A percentile compares a stretch with the other conserved stretches of the same genome.
Conservation (phyloP, 2,888 invertebrate species). For the Sclerodermus sp. region DNA sequence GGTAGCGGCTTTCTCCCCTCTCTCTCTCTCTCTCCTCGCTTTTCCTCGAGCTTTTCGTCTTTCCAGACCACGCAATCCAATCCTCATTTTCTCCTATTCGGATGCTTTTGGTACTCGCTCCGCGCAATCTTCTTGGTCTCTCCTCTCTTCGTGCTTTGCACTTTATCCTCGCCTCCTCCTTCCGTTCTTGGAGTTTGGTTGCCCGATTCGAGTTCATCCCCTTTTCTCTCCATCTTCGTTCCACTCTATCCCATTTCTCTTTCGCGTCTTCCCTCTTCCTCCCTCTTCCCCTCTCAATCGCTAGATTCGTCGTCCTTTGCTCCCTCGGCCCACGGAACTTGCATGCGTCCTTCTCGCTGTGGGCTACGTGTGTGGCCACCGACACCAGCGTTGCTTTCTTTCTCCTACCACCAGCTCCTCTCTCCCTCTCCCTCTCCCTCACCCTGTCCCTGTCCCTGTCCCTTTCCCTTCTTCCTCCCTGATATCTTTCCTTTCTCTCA, state of each 20-base stretch:
- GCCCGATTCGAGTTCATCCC: background rate
- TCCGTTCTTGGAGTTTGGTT: background rate
- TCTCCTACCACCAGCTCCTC: too few species aligned
- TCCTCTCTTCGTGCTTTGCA: background rate
- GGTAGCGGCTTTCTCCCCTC: slow-evolving; percentile 1
- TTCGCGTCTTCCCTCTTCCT: background rate
- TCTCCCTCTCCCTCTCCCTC: background rate
- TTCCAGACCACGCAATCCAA: background rate
- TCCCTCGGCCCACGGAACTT: background rate
- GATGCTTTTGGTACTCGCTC: too few species aligned
- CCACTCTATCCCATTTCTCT: background rate
- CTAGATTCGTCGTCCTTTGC: too few species aligned
- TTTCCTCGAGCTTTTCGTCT: background rate
- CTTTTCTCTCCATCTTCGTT: background rate
- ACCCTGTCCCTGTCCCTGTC: slow-evolving; percentile 3
- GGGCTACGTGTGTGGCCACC: slow-evolving; percentile 17
- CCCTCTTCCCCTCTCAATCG: too few species aligned
- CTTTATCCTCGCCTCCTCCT: background rate
- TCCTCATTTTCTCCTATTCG: too few species aligned
- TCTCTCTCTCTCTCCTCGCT: background rate
- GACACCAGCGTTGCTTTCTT: background rate
- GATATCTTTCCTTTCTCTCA: too few species aligned
- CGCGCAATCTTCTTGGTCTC: background rate
- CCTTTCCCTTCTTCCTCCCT: slow-evolving; percentile 10
- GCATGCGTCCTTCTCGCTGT: background rate